These are phyloP conservation scores for Pimephales promelas DNA, from an alignment of 2,113 vertebrate species.

Conservation along the genomic window DNA sequence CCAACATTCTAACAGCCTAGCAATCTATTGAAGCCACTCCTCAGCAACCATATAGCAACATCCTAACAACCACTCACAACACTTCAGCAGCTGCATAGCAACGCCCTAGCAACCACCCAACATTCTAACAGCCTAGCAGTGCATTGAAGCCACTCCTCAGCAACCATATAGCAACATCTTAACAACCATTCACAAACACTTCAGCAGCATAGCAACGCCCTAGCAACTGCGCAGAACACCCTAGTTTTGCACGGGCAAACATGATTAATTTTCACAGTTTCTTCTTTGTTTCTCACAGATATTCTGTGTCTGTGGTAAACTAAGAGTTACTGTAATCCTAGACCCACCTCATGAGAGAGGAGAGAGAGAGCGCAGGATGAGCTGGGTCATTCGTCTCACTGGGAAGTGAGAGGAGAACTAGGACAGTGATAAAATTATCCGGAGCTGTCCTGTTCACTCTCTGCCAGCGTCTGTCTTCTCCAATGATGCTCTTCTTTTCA, in stretches of 20 bases:
- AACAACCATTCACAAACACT: background rate
- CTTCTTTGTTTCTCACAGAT: background rate
- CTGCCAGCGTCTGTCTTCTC: conserved; percentile 36
- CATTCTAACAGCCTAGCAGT: background rate
- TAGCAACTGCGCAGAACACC: background rate
- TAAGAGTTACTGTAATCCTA: conserved; percentile 41
- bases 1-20: background rate
- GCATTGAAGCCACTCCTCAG: background rate
- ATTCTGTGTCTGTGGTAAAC: background rate
- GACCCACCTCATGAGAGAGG: background rate
- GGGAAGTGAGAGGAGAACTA: conserved; percentile 66
- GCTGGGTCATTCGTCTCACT: conserved; percentile 70
- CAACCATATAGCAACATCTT: background rate
- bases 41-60: no score
- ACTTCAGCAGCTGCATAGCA: no score
- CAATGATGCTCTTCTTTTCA: conserved; percentile 21
- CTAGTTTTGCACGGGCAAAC: background rate
- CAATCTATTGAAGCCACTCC: background rate
- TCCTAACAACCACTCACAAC: no score
- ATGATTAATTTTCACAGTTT: background rate
- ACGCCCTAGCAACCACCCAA: background rate
- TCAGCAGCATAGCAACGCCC: background rate
- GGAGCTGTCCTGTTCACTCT: conserved; percentile 44
- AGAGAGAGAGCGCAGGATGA: conserved; percentile 48
- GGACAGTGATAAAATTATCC: conserved; percentile 75